Evolutionary conservation across 2,888 invertebrate genomes (phyloP).

Genomic region (Watsonalla binaria): DNA sequence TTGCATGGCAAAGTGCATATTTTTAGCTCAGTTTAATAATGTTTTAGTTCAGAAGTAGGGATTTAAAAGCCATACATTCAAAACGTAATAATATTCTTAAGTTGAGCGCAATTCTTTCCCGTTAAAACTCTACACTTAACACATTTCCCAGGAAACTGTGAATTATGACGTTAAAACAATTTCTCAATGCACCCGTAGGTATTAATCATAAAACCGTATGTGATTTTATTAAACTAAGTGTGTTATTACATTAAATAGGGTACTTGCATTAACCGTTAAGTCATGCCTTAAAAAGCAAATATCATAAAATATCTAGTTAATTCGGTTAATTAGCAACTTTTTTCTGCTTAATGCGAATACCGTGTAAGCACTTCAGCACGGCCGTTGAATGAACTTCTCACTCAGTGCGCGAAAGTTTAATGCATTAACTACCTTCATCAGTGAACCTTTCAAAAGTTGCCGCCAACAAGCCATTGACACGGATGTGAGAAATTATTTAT

Average conservation of each 20-base stretch:
- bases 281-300: conserved; percentile 29
- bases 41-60: no score
- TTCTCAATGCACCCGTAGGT: no score
- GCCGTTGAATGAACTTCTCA: conserved; percentile 45
- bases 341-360: conserved; percentile 61
- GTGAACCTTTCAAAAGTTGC: conserved; percentile 13
- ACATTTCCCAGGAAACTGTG: no score
- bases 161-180: no score
- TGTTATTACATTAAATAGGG: neutral
- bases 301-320: conserved; percentile 27
- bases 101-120: no score
- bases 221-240: no score
- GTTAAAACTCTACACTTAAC: no score
- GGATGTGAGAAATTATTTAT: conserved; percentile 21
- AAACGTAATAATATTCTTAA: no score
- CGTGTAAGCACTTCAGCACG: conserved; percentile 43
- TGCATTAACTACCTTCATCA: conserved; percentile 37
- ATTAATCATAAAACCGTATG: no score
- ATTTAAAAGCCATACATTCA: no score
- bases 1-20: no score
- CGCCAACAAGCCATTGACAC: conserved; percentile 32
- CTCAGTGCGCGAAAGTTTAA: conserved; percentile 59
- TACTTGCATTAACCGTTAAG: neutral
- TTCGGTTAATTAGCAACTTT: conserved; percentile 45
- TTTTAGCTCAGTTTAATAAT: no score